These are phyloP conservation scores for Barnardius zonarius DNA, from an alignment of 2,113 vertebrate genomes.

Conservation along the genomic window DNA sequence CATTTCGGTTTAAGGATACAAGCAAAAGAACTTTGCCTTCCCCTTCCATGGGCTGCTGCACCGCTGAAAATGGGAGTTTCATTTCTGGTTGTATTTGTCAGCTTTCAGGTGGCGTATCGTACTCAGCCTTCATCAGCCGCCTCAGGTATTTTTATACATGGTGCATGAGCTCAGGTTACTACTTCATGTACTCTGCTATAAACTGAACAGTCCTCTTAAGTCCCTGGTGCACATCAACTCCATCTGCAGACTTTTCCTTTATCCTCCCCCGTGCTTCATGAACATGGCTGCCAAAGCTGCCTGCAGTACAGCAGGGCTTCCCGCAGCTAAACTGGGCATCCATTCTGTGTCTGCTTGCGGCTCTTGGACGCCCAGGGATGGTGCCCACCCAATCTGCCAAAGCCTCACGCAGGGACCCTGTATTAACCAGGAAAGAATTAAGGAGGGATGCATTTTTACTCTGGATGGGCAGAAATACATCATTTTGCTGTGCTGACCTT, in stretches of 20 bases:
- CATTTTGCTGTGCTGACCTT: background rate
- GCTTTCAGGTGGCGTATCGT: background rate
- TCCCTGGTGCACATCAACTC: background rate
- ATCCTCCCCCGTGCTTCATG: background rate
- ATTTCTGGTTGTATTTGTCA: slow-evolving; percentile 34
- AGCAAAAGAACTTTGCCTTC: background rate
- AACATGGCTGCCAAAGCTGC: background rate
- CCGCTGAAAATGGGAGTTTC: background rate
- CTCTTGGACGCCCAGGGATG: rapidly evolving
- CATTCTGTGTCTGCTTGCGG: rapidly evolving
- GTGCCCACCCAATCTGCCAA: background rate
- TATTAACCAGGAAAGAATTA: background rate
- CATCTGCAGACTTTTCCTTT: background rate
- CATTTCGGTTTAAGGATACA: background rate
- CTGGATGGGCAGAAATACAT: rapidly evolving
- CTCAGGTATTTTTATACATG: background rate
- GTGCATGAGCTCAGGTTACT: background rate
- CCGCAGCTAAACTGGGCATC: background rate
- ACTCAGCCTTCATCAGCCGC: background rate
- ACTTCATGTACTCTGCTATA: background rate
- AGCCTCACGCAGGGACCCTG: rapidly evolving
- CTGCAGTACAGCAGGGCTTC: background rate
- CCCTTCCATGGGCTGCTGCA: background rate
- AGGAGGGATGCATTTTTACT: background rate
- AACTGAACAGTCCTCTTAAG: background rate